Evolutionary conservation across 2,888 invertebrate genomes (phyloP).

Genomic region (Serripes groenlandicus): DNA sequence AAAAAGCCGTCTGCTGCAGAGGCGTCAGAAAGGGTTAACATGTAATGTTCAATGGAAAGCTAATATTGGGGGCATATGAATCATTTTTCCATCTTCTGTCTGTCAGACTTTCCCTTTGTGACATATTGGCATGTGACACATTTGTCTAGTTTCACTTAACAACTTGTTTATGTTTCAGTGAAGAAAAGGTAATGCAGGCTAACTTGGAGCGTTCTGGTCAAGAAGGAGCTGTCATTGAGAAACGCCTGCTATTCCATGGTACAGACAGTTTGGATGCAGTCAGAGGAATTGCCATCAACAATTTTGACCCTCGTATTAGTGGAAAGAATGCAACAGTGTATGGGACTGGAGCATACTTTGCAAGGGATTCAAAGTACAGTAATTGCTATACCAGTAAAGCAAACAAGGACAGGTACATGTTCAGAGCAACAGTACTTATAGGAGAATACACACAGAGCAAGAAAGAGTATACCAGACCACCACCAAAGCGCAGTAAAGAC

Average conservation of each 20-base stretch:
- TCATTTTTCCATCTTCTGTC: no score
- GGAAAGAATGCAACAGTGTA: conserved; percentile 77
- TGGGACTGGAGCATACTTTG: conserved; percentile 78
- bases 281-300: conserved; percentile 73
- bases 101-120: no score
- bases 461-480: conserved; percentile 64
- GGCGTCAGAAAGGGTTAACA: no score
- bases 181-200: conserved; percentile 51
- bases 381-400: conserved; percentile 58
- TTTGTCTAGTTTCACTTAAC: no score
- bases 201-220: conserved; percentile 27
- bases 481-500: conserved; percentile 59
- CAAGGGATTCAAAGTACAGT: conserved; percentile 68
- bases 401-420: conserved; percentile 68
- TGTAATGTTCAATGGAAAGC: no score
- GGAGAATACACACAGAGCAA: conserved; percentile 73
- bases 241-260: conserved; percentile 75
- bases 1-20: no score
- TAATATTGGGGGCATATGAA: no score
- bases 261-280: conserved; percentile 69
- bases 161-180: no score
- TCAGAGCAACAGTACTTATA: conserved; percentile 75
- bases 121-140: no score
- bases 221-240: conserved; percentile 37
- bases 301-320: conserved; percentile 75